phyloP scores from a whole-genome alignment of 2,113 vertebrate species.

The Lampris incognitus region DNA sequence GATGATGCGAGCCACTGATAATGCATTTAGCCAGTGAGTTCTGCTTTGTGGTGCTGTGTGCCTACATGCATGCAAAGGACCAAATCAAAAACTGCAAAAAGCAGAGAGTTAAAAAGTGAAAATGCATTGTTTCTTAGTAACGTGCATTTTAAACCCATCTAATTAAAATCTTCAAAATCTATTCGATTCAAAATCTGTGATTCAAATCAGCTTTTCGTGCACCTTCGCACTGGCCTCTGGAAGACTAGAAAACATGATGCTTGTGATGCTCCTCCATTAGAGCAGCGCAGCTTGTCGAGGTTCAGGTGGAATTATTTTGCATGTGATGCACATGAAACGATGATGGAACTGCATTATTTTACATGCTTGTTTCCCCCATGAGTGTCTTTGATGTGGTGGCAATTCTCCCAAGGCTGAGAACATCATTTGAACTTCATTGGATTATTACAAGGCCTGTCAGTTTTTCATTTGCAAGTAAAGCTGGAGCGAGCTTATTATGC shows the following conservation, averaged over 20 bases:
- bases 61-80: not conserved
- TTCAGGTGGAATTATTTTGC: constrained; percentile 20
- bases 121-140: not conserved
- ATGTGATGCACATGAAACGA: constrained; percentile 33
- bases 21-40: not conserved
- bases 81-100: too few relatives aligned
- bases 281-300: constrained; percentile 57
- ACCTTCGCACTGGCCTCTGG: constrained; percentile 2
- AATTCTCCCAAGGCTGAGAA: constrained; percentile 56
- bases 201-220: constrained; percentile 11
- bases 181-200: constrained; percentile 6
- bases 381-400: constrained; percentile 49
- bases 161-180: not conserved
- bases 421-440: constrained; percentile 47
- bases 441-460: constrained; percentile 43
- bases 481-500: constrained; percentile 24
- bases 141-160: constrained; percentile 7
- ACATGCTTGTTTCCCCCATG: constrained; percentile 20
- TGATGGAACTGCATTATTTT: constrained; percentile 31
- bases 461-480: constrained; percentile 38
- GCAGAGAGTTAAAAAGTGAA: too few relatives aligned
- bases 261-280: constrained; percentile 33
- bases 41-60: not conserved
- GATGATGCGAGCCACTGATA: not conserved
- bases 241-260: not conserved